These are phyloP conservation scores for Solen grandis DNA, from an alignment of 1,140 invertebrate genomes.

Conservation along the genomic window DNA sequence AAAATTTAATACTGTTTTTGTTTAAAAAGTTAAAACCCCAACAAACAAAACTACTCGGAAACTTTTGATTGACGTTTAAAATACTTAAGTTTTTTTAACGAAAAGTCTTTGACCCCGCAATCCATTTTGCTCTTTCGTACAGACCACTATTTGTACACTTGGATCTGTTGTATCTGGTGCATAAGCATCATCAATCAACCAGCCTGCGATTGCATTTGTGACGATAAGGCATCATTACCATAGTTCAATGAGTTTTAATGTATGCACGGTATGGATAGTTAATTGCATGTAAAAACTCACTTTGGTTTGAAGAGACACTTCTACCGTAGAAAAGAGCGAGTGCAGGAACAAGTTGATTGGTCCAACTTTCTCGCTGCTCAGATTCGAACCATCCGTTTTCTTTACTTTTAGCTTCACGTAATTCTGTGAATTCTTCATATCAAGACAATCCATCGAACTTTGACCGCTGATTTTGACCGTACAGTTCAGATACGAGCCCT, in stretches of 20 bases:
- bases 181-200: neutral
- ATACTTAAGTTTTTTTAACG: constrained; percentile 4
- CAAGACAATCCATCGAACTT: neutral
- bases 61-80: neutral
- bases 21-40: constrained; percentile 96
- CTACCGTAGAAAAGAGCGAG: neutral
- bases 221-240: neutral
- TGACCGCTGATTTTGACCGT: no score
- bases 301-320: constrained; percentile 36
- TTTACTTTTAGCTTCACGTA: constrained; percentile 10
- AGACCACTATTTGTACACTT: constrained; percentile 12
- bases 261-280: constrained; percentile 10
- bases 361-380: constrained; percentile 24
- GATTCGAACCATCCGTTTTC: neutral
- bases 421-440: neutral
- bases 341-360: constrained; percentile 7
- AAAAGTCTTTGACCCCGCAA: no score
- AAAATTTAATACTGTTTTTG: no score
- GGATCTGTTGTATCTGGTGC: constrained; percentile 4
- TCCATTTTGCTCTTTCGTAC: constrained; percentile 29
- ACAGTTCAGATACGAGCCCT: neutral
- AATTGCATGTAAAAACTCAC: neutral
- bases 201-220: neutral
- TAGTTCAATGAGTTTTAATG: constrained; percentile 8
- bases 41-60: constrained; percentile 81